These are phyloP conservation scores for Acrocephalus arundinaceus DNA, from an alignment of 2,113 vertebrate species.

Conservation along the genomic window DNA sequence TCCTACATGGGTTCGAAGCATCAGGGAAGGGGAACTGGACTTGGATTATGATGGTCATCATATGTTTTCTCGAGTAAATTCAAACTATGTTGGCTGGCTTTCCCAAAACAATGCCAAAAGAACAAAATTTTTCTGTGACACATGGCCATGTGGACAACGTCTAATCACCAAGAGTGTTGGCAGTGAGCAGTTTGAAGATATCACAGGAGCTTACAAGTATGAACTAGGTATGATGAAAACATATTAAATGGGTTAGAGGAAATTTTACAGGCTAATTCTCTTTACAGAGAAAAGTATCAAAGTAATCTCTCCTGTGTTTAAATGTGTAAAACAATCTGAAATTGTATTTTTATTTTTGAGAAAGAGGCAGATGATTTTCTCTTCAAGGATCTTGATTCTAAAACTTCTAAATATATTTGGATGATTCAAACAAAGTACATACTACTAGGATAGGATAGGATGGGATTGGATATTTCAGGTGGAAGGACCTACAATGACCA, in stretches of 20 bases:
- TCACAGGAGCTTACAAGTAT: constrained; percentile 65
- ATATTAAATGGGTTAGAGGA: not conserved
- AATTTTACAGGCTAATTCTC: not conserved
- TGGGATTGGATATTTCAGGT: not conserved
- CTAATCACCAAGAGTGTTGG: constrained; percentile 61
- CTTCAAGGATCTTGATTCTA: not conserved
- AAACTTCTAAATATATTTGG: not conserved
- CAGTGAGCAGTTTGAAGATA: constrained; percentile 50
- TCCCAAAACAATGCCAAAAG: constrained; percentile 40
- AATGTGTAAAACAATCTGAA: not conserved
- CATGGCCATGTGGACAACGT: constrained; percentile 40
- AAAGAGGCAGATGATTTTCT: not conserved
- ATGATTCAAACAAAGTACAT: not conserved
- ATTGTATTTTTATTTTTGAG: not conserved
- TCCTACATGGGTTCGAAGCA: constrained; percentile 67
- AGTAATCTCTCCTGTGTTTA: not conserved
- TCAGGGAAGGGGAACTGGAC: constrained; percentile 67
- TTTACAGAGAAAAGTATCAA: not conserved
- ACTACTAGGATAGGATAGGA: not conserved
- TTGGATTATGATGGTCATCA: constrained; percentile 61
- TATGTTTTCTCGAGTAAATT: constrained; percentile 60
- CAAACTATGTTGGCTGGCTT: constrained; percentile 52
- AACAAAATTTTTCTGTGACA: constrained; percentile 44
- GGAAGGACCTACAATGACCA: not conserved
- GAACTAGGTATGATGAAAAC: constrained; percentile 50